Conservation (phyloP, 2,797 vertebrate genomes). For the Urophycis tenuis region DNA sequence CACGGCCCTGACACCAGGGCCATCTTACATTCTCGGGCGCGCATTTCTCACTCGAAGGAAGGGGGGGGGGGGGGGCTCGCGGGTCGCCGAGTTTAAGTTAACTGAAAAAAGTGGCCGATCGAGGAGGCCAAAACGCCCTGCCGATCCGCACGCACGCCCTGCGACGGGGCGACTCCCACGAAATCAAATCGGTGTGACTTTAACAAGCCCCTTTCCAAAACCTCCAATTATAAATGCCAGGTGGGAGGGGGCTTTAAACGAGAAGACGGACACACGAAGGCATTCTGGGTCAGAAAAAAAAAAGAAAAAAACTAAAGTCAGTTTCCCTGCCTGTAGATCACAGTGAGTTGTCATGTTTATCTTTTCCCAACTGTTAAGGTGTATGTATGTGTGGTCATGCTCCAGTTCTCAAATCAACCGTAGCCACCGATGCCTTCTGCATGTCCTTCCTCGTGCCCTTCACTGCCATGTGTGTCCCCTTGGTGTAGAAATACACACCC, state of each 20-base stretch:
- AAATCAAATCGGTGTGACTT: not conserved
- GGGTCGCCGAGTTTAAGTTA: not conserved
- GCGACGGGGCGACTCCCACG: no score
- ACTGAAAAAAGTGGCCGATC: not conserved
- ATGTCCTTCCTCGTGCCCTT: not conserved
- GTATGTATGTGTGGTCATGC: not conserved
- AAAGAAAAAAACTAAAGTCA: not conserved
- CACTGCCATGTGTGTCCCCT: no score
- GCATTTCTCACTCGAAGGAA: not conserved
- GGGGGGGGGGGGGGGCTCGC: not conserved
- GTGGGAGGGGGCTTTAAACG: slow-evolving; percentile 20
- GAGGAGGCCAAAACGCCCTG: not conserved
- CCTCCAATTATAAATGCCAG: slow-evolving; percentile 22
- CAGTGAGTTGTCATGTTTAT: not conserved
- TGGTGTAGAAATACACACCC: not conserved
- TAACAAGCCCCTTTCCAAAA: slow-evolving; percentile 32
- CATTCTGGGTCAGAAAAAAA: not conserved
- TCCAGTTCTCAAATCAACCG: not conserved
- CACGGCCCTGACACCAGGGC: slow-evolving; percentile 6
- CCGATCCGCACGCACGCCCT: not conserved
- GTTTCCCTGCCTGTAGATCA: not conserved
- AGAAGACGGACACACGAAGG: slow-evolving; percentile 15
- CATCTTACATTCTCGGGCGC: not conserved
- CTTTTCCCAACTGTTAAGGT: not conserved
- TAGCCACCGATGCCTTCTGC: not conserved